phyloP scores from a whole-genome alignment of 2,113 vertebrate genomes.

The Hydrochoerus hydrochaeris region DNA sequence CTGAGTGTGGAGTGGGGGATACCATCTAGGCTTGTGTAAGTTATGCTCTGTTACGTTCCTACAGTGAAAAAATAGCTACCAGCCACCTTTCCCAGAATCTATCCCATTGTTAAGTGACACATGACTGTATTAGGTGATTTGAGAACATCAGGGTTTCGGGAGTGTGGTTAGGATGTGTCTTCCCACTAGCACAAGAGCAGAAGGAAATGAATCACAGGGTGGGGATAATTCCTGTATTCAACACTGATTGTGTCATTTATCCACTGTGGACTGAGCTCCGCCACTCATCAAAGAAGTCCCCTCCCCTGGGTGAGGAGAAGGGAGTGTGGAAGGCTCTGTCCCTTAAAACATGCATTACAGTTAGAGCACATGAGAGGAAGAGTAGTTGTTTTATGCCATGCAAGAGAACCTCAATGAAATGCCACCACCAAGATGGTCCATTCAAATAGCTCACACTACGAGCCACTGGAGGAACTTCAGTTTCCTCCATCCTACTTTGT shows the following conservation, averaged over 20 bases:
- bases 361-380: no score
- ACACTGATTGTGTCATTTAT: accelerated
- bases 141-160: neutral
- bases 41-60: neutral
- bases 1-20: neutral
- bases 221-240: neutral
- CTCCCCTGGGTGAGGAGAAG: neutral
- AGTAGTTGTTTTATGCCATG: neutral
- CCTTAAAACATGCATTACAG: neutral
- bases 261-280: no score
- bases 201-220: neutral
- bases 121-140: neutral
- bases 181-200: neutral
- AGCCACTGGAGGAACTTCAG: neutral
- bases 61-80: neutral
- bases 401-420: neutral
- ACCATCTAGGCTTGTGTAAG: neutral
- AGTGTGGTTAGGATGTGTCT: neutral
- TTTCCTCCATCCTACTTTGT: neutral
- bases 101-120: neutral
- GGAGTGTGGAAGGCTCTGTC: neutral
- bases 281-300: neutral
- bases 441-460: neutral
- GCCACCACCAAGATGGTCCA: neutral
- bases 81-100: neutral